These are phyloP conservation scores for Nothocercus julius DNA, from an alignment of 2,113 vertebrate species.

Conservation along the genomic window DNA sequence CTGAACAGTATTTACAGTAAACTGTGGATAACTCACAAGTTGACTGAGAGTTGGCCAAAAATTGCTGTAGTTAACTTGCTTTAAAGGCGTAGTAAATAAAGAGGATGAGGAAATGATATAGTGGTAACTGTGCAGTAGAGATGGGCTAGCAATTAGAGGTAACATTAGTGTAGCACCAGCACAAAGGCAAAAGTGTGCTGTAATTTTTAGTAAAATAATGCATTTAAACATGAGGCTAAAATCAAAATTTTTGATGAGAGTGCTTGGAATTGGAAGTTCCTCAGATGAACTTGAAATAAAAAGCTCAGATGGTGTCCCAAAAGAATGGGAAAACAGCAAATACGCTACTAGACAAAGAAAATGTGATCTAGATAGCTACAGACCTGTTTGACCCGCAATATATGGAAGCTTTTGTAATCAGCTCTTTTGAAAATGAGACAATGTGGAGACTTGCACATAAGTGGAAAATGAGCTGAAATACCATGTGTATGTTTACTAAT, in stretches of 20 bases:
- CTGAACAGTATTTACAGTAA: background rate
- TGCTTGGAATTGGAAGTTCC: background rate
- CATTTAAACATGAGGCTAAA: background rate
- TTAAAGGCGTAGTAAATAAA: background rate
- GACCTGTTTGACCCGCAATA: background rate
- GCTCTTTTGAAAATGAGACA: background rate
- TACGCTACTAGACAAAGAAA: background rate
- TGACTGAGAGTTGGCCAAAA: background rate
- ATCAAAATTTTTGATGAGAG: background rate
- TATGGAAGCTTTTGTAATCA: background rate
- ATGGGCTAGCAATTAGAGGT: background rate
- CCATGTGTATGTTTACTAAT: background rate
- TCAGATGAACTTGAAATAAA: background rate
- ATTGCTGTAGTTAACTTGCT: background rate
- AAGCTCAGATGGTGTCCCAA: background rate
- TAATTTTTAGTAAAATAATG: background rate
- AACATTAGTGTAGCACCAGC: background rate
- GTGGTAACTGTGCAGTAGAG: background rate
- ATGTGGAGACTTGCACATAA: background rate
- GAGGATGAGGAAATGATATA: background rate
- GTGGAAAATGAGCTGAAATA: fast-evolving
- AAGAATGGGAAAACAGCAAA: background rate
- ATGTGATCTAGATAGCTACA: background rate
- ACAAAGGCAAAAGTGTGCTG: background rate
- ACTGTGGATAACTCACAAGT: background rate